Conservation (phyloP, 2,797 vertebrate species). For the Mastacembelus armatus region DNA sequence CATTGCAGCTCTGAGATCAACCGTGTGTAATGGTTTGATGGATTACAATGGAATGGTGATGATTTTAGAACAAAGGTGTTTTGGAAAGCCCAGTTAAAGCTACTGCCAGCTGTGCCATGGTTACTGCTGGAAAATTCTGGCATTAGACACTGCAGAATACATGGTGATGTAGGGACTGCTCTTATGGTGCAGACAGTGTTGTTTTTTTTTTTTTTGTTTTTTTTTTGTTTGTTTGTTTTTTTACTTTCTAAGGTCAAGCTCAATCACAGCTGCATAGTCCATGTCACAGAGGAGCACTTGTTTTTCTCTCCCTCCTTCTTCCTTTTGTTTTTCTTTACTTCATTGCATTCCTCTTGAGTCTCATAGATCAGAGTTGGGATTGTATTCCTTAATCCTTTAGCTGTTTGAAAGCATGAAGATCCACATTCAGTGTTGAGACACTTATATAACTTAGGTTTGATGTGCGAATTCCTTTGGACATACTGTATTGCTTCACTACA, state of each 20-base stretch:
- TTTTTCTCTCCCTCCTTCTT: constrained; percentile 34
- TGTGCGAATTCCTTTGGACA: constrained; percentile 51
- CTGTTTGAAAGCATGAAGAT: constrained; percentile 47
- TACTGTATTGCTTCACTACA: constrained; percentile 42
- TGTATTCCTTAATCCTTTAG: constrained; percentile 45
- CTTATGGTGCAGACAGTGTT: constrained; percentile 22
- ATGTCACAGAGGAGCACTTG: constrained; percentile 37
- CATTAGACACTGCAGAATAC: constrained; percentile 9
- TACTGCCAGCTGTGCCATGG: constrained; percentile 39
- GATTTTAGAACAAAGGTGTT: constrained; percentile 46
- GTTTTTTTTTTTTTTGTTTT: too few relatives aligned
- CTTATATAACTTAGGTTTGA: constrained; percentile 67
- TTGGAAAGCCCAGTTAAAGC: constrained; percentile 19
- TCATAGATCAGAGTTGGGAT: constrained; percentile 60
- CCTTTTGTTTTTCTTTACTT: constrained; percentile 64
- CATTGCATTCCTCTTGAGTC: constrained; percentile 69
- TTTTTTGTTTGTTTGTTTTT: constrained; percentile 2
- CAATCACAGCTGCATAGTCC: constrained; percentile 48
- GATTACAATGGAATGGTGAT: constrained; percentile 30
- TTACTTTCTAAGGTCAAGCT: constrained; percentile 48
- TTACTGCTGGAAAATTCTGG: constrained; percentile 61
- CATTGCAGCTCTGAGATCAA: constrained; percentile 44
- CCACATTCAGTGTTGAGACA: constrained; percentile 56
- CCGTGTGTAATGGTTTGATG: constrained; percentile 46
- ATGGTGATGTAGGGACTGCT: constrained; percentile 27